These are phyloP conservation scores for Sprattus sprattus DNA, from an alignment of 2,113 vertebrate genomes.

Conservation along the genomic window DNA sequence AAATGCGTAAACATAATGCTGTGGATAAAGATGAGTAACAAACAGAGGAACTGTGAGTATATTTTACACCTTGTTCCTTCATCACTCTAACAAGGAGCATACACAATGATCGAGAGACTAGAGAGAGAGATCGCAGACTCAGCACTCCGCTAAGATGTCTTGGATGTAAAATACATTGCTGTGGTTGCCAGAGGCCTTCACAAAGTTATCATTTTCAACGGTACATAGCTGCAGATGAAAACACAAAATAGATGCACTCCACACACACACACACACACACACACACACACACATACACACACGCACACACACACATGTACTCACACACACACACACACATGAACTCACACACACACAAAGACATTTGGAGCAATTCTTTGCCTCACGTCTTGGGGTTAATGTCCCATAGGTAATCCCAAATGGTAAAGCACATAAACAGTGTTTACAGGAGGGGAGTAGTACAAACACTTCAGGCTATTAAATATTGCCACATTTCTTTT, in stretches of 20 bases:
- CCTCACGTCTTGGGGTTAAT: conserved; percentile 12
- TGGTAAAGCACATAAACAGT: conserved; percentile 8
- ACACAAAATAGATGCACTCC: conserved; percentile 28
- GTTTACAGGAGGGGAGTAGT: background rate
- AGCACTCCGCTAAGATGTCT: conserved; percentile 30
- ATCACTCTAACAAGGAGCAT: conserved; percentile 35
- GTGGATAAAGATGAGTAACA: conserved; percentile 50
- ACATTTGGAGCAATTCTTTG: too few relatives aligned
- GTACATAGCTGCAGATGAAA: conserved; percentile 42
- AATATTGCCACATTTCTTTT: conserved; percentile 7
- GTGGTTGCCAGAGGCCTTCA: conserved; percentile 43
- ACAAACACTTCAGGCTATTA: conserved; percentile 9
- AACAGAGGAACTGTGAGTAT: conserved; percentile 40
- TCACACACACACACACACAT: background rate
- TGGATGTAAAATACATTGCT: conserved; percentile 34
- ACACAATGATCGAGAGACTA: conserved; percentile 38
- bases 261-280: conserved; percentile 29
- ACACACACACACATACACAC: conserved; percentile 8
- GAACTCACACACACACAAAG: conserved; percentile 13
- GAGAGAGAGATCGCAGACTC: conserved; percentile 35
- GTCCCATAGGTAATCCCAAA: background rate
- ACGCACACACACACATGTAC: background rate
- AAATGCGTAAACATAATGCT: conserved; percentile 48
- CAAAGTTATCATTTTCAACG: conserved; percentile 42
- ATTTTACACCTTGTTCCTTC: conserved; percentile 42